phyloP scores from a whole-genome alignment of 2,888 invertebrate genomes.

The Cenopis cana region DNA sequence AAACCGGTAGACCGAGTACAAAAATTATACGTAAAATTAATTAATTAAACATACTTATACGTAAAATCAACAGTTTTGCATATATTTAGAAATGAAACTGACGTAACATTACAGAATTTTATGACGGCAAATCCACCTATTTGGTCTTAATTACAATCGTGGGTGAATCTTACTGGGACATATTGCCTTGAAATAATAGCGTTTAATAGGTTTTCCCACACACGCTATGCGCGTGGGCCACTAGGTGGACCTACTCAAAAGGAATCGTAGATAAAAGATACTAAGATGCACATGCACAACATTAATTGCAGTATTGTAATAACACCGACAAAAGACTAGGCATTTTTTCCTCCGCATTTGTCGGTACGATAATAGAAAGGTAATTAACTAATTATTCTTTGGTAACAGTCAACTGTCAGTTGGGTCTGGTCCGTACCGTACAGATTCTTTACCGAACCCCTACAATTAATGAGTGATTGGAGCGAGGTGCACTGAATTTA shows the following conservation, averaged over 20 bases:
- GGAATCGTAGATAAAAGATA: slow-evolving; percentile 18
- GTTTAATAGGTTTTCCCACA: slow-evolving; percentile 66
- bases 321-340: no score
- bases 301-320: slow-evolving; percentile 15
- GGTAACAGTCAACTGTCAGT: no score
- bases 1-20: no score
- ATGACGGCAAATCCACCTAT: slow-evolving; percentile 48
- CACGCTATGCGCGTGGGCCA: slow-evolving; percentile 62
- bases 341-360: no score
- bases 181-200: slow-evolving; percentile 61
- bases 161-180: slow-evolving; percentile 65
- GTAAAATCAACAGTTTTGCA: not conserved
- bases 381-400: no score
- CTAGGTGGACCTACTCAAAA: slow-evolving; percentile 23
- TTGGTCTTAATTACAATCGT: slow-evolving; percentile 69
- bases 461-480: no score
- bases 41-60: no score
- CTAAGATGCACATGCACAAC: slow-evolving; percentile 30
- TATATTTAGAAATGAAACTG: slow-evolving; percentile 11
- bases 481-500: no score
- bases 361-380: no score
- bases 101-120: slow-evolving; percentile 7
- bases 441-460: no score
- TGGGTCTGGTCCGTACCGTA: no score
- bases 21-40: not conserved